These are phyloP conservation scores for Stomorhina lunata DNA, from an alignment of 2,888 invertebrate species.

Conservation along the genomic window DNA sequence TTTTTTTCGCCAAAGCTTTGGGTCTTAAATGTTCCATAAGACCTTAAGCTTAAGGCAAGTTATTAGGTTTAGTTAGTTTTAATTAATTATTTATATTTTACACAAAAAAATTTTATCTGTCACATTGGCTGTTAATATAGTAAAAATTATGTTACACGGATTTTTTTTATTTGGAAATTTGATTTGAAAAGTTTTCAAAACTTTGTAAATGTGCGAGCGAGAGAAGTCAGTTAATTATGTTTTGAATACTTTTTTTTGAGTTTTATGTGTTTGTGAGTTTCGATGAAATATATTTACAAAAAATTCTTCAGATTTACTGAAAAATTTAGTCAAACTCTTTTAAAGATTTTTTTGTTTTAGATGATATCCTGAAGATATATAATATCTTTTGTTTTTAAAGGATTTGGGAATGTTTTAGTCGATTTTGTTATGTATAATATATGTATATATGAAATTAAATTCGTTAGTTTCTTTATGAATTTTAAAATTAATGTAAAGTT, in stretches of 20 bases:
- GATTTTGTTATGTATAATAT: too few species aligned
- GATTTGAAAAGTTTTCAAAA: background rate
- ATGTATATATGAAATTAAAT: too few species aligned
- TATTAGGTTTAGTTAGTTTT: slow-evolving; percentile 20
- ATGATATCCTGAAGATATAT: too few species aligned
- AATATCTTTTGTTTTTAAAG: too few species aligned
- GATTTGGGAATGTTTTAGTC: too few species aligned
- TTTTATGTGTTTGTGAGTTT: background rate
- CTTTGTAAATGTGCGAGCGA: background rate
- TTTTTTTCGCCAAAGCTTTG: too few species aligned
- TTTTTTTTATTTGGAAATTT: slow-evolving; percentile 7
- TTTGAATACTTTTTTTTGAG: background rate
- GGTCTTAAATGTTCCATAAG: too few species aligned
- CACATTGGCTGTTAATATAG: slow-evolving; percentile 32
- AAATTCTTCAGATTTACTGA: background rate
- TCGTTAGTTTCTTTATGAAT: too few species aligned
- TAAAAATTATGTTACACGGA: slow-evolving; percentile 26
- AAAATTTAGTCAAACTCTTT: background rate
- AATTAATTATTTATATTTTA: slow-evolving; percentile 16
- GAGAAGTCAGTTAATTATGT: slow-evolving; percentile 46
- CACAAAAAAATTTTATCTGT: slow-evolving; percentile 26
- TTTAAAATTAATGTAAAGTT: too few species aligned
- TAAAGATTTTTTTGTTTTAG: background rate
- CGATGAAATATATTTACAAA: background rate
- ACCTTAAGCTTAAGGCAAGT: background rate